Evolutionary conservation across 1,140 invertebrate genomes (phyloP), one percentile per base, ranked within the genome.

Genomic region (Halyomorpha halys): DNA sequence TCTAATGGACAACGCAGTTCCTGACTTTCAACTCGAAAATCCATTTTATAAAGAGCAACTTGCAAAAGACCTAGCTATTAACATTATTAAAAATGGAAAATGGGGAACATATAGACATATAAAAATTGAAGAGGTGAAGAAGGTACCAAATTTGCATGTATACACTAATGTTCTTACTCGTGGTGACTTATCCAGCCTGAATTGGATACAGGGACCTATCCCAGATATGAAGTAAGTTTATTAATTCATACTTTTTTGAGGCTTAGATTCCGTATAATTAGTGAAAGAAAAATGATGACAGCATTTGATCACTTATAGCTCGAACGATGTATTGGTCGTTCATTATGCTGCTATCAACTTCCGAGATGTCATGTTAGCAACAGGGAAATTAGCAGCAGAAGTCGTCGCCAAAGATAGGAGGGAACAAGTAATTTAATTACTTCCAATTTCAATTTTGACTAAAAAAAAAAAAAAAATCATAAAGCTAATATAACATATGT

Each of bases 181-280:
- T 68, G 91, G 93, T 59, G 94, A 97, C 74, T 75, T 98, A 19
- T 87, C 86, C 0, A 87, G 87, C 44, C 72, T 98, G 1, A 81
- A 75, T 15, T 98, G 94, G 94, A 76, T 94, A 1, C 77, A 88
- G 74, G 86, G 82, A 62, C 77, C 79, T 63, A 61, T 81, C 60
- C 64, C 67, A 66, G 63, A 72, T 67, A 81, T 0, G 76, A 78
- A 59, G 77, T 83, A 72, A 77, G 72, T 73, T 67, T 54, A 39
- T 25, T 56, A 15, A 3, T 23, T 23, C 9, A 15, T 23, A 6
- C 3, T 19, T 56, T 6, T 59, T 23, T 16, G 23, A 34, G 13
- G 18, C 34, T 18, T 56, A 51, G 21, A 54, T 47, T 45, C 56
- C n/a, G 15, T 34, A 6, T 23, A 72, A 15, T 53, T 69, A 16